Percentiles rank a stretch among this genome's conserved stretches.
These are phyloP conservation scores for Ophion slaviceki DNA, from an alignment of 2,888 invertebrate genomes.

Conservation along the genomic window DNA sequence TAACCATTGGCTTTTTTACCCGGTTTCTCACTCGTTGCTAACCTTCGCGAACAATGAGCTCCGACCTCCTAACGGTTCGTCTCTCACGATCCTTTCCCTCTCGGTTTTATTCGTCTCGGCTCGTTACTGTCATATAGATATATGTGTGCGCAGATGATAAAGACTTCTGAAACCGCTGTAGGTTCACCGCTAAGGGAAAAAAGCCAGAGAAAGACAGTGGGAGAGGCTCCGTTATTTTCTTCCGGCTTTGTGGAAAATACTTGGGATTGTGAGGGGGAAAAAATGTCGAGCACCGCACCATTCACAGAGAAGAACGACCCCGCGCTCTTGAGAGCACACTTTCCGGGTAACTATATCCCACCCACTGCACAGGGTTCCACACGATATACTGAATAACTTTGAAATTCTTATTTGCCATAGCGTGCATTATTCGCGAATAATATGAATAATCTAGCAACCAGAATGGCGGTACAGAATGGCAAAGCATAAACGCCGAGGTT, in stretches of 20 bases:
- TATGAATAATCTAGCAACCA: not conserved
- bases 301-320: conserved; percentile 33
- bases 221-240: conserved; percentile 30
- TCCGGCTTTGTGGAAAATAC: conserved; percentile 24
- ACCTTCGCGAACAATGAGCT: conserved; percentile 60
- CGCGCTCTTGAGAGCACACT: conserved; percentile 11
- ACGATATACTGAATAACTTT: conserved; percentile 10
- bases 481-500: not conserved
- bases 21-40: conserved; percentile 42
- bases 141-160: conserved; percentile 50
- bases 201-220: not conserved
- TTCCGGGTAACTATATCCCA: conserved; percentile 10
- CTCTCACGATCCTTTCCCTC: conserved; percentile 53
- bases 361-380: not conserved
- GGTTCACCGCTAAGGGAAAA: conserved; percentile 18
- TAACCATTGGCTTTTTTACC: conserved; percentile 42
- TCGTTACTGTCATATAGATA: conserved; percentile 21
- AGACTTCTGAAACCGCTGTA: conserved; percentile 45
- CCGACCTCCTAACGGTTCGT: conserved; percentile 55
- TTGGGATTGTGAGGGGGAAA: conserved; percentile 25
- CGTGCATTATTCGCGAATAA: conserved; percentile 11
- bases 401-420: conserved; percentile 10
- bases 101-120: conserved; percentile 64
- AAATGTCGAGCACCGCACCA: conserved; percentile 23
- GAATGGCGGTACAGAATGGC: not conserved